Evolutionary conservation across 2,797 vertebrate species (phyloP).

Genomic region (Varecia variegata): DNA sequence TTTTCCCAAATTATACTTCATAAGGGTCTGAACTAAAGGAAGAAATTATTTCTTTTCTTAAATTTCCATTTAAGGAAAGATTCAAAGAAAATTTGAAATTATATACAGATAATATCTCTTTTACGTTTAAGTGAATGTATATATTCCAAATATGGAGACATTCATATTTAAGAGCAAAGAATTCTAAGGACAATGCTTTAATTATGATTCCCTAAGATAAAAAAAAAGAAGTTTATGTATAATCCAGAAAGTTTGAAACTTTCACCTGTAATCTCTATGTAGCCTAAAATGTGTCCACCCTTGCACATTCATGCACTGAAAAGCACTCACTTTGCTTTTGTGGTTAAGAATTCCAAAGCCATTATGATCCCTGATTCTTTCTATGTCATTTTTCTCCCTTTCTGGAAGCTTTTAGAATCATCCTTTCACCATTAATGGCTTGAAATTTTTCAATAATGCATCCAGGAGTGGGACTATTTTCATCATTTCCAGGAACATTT

Average conservation of each 20-base stretch:
- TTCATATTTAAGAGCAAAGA: background rate
- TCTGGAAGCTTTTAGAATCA: background rate
- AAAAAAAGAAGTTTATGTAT: background rate
- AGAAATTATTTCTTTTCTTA: background rate
- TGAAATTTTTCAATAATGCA: background rate
- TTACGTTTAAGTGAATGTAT: background rate
- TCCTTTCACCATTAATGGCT: background rate
- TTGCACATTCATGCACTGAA: accelerated
- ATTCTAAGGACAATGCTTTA: background rate
- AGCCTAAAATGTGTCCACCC: background rate
- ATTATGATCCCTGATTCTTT: background rate
- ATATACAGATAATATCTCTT: background rate
- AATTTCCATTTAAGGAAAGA: background rate
- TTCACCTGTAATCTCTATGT: background rate
- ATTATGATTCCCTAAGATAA: background rate
- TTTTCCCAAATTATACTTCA: background rate
- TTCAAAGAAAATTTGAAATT: background rate
- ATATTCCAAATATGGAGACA: background rate
- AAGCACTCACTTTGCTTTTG: background rate
- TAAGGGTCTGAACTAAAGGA: background rate
- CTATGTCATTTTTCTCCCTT: background rate
- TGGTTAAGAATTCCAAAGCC: background rate
- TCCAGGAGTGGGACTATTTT: background rate
- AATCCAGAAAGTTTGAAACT: background rate
- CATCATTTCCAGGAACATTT: background rate